Percentiles rank a stretch among this genome's conserved stretches.
Evolutionary conservation across 2,797 vertebrate species (phyloP).

Genomic region (Pangasius krempfi): DNA sequence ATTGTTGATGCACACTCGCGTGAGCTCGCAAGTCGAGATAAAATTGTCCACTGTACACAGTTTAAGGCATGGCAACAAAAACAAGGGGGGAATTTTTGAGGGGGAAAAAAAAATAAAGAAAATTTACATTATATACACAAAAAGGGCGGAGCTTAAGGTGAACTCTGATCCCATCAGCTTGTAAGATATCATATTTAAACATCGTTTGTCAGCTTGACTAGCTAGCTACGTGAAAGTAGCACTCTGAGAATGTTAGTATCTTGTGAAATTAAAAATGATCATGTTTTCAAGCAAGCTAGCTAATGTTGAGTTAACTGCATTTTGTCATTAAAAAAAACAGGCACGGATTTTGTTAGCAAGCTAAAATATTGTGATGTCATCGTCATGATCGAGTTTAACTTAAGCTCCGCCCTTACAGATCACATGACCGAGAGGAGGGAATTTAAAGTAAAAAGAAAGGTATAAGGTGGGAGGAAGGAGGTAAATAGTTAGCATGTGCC

Average conservation of each 20-base stretch:
- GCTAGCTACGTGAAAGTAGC: too few species aligned
- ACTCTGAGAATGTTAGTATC: background rate
- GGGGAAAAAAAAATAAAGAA: background rate
- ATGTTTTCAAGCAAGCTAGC: background rate
- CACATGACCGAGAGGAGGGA: background rate
- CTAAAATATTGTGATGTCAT: background rate
- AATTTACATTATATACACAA: constrained; percentile 23
- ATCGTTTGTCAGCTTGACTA: background rate
- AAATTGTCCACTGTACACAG: constrained; percentile 17
- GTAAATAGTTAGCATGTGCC: background rate
- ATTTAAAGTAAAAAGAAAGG: background rate
- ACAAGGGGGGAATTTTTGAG: background rate
- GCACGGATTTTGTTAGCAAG: too few species aligned
- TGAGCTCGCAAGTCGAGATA: background rate
- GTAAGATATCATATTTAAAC: too few species aligned
- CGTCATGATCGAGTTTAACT: background rate
- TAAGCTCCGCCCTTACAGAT: background rate
- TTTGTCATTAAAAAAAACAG: background rate
- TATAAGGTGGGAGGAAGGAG: background rate
- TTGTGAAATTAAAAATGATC: background rate
- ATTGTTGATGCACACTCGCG: background rate
- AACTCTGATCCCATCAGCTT: background rate
- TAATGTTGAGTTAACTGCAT: background rate
- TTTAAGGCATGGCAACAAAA: constrained; percentile 19
- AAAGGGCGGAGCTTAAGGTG: background rate